Percentiles rank a stretch among this genome's conserved stretches.
Evolutionary conservation across 2,888 invertebrate species (phyloP).

Genomic region (Stramonita haemastoma): DNA sequence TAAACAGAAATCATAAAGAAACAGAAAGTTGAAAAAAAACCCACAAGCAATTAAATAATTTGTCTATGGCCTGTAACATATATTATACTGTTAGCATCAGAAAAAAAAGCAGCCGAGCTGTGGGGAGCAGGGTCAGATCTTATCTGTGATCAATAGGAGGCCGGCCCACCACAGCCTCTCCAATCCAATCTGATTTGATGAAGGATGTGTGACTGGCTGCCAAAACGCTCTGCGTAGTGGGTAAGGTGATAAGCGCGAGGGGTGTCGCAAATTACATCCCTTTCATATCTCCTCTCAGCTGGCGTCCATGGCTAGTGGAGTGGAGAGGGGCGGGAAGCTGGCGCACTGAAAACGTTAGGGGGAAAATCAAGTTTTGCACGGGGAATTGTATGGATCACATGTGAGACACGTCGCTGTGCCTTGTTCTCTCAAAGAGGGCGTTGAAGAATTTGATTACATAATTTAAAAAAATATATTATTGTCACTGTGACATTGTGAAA

Average conservation of each 20-base stretch:
- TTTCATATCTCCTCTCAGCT: not conserved
- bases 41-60: not conserved
- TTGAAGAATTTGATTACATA: not conserved
- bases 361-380: not conserved
- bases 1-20: not conserved
- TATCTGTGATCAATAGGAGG: constrained; percentile 30
- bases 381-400: not conserved
- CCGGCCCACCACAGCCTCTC: constrained; percentile 29
- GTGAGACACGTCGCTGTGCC: not conserved
- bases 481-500: not conserved
- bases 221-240: constrained; percentile 15
- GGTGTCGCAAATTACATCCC: constrained; percentile 34
- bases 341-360: not conserved
- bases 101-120: not conserved
- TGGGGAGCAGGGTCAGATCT: constrained; percentile 25
- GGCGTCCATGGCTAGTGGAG: not conserved
- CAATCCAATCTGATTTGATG: constrained; percentile 31
- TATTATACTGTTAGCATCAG: constrained; percentile 12
- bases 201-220: constrained; percentile 26
- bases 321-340: not conserved
- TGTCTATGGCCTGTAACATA: not conserved
- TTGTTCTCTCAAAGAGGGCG: not conserved
- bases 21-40: not conserved
- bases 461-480: not conserved
- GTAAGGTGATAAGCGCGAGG: constrained; percentile 19